Percentiles rank a stretch among this genome's conserved stretches.
phyloP scores from a whole-genome alignment of 2,797 vertebrate genomes.

The Tragopan temminckii region DNA sequence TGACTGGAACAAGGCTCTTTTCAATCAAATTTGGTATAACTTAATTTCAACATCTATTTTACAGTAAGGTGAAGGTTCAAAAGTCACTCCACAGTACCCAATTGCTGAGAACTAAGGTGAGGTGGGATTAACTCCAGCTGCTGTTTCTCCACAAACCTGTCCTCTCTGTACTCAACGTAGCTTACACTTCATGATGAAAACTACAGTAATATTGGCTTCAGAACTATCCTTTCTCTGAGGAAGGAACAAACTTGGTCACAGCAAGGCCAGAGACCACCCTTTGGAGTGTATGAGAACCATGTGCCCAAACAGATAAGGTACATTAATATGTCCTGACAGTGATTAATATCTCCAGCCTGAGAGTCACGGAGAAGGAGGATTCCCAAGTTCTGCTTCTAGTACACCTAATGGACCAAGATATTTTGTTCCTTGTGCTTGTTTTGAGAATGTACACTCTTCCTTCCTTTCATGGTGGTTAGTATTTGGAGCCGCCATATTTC shows the following conservation, averaged over 20 bases:
- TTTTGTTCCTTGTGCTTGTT: neutral
- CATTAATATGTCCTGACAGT: neutral
- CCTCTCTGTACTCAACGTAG: neutral
- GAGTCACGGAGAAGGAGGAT: neutral
- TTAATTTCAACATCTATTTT: neutral
- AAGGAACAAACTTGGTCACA: neutral
- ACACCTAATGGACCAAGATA: neutral
- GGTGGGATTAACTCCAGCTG: neutral
- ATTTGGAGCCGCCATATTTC: neutral
- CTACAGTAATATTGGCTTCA: neutral
- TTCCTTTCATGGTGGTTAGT: neutral
- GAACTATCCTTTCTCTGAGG: neutral
- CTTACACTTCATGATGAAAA: neutral
- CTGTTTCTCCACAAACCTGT: rapidly evolving
- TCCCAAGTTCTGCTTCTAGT: neutral
- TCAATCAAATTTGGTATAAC: neutral
- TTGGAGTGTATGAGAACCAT: neutral
- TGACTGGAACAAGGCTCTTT: neutral
- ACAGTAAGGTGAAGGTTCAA: neutral
- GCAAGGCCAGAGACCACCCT: neutral
- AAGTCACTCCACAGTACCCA: rapidly evolving
- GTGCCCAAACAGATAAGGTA: neutral
- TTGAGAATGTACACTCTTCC: neutral
- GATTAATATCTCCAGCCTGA: neutral
- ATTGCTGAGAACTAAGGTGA: neutral